Evolutionary conservation across 2,113 vertebrate genomes (phyloP).

Genomic region (Anoplopoma fimbria): DNA sequence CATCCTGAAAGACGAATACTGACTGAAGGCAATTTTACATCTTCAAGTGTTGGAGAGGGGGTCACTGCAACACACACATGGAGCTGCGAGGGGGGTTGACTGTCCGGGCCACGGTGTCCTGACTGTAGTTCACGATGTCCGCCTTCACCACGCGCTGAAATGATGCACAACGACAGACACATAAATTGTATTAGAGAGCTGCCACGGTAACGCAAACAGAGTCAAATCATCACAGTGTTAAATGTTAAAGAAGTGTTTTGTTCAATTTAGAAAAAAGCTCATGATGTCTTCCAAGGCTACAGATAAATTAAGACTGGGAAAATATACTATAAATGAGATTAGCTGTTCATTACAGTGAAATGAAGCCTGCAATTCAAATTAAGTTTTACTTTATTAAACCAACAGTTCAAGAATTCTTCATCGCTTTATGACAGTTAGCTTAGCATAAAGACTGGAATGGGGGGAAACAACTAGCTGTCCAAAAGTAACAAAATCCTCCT

Average conservation of each 20-base stretch:
- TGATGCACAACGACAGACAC: slow-evolving; percentile 13
- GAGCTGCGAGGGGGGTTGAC: slow-evolving; percentile 93
- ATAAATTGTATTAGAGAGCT: slow-evolving; percentile 15
- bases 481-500: too few species aligned
- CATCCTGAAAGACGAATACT: slow-evolving; percentile 69
- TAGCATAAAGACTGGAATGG: too few species aligned
- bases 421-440: neutral
- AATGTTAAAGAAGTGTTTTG: neutral
- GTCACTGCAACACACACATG: slow-evolving; percentile 89
- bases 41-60: neutral
- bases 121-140: slow-evolving; percentile 99
- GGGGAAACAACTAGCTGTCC: too few species aligned
- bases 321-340: neutral
- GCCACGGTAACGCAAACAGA: neutral
- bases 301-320: too few species aligned
- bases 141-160: slow-evolving; percentile 96
- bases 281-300: too few species aligned
- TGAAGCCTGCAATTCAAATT: neutral
- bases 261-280: too few species aligned
- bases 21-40: slow-evolving; percentile 58
- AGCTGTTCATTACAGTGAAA: neutral
- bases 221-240: neutral
- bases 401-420: neutral
- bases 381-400: neutral
- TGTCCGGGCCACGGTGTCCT: slow-evolving; percentile 91